A percentile compares a stretch with the other conserved stretches of the same genome.
phyloP scores from a whole-genome alignment of 30 jellyfish, hydroid and myxozoan species.

The Phacellophora camtschatica region DNA sequence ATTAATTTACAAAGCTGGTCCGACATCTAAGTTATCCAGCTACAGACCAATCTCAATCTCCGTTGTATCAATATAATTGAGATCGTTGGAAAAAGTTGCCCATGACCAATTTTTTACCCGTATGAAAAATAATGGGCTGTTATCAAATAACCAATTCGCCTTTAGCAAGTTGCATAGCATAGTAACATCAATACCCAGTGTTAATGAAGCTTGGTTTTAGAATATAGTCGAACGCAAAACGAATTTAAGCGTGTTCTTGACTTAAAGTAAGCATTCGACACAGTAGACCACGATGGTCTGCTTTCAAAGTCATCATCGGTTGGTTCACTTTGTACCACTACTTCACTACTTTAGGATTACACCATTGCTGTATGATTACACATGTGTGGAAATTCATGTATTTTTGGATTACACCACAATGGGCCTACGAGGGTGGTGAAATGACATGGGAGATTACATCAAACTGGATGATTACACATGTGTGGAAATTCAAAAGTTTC shows the following conservation, averaged over 20 bases:
- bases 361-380: too few relatives aligned
- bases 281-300: not conserved
- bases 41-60: slow-evolving; percentile 24
- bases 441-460: too few relatives aligned
- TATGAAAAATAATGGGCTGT: not conserved
- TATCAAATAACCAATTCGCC: slow-evolving; percentile 6
- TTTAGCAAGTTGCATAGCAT: not conserved
- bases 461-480: too few relatives aligned
- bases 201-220: not conserved
- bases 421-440: too few relatives aligned
- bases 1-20: not conserved
- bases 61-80: not conserved
- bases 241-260: not conserved
- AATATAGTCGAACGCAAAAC: not conserved
- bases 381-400: too few relatives aligned
- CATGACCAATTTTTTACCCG: slow-evolving; percentile 1
- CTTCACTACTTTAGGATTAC: too few relatives aligned
- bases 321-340: not conserved
- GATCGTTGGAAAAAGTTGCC: not conserved
- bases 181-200: not conserved
- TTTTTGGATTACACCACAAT: too few relatives aligned
- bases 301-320: not conserved
- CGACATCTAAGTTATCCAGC: not conserved
- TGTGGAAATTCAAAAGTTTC: too few relatives aligned
- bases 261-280: not conserved